phyloP scores from a whole-genome alignment of 35 echinoderm and acorn worm genomes.

The Ophioderma brevispina region DNA sequence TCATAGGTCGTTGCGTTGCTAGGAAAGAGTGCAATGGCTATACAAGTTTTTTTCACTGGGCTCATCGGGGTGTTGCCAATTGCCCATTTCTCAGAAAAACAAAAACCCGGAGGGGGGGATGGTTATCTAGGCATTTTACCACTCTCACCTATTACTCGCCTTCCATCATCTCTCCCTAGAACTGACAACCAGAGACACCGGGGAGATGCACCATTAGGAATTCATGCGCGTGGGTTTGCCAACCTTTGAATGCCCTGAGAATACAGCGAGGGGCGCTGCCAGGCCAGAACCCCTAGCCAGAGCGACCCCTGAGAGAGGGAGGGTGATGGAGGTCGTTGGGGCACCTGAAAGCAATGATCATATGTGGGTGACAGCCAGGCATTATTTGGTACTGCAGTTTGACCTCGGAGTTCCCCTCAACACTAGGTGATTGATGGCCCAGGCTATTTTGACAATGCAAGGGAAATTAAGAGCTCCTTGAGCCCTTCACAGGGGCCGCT shows the following conservation, averaged over 20 bases:
- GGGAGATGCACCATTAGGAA: neutral
- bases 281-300: neutral
- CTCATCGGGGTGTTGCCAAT: neutral
- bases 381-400: neutral
- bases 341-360: neutral
- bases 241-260: neutral
- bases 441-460: neutral
- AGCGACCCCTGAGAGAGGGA: constrained; percentile 2
- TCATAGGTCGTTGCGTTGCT: too few species aligned
- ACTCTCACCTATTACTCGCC: neutral
- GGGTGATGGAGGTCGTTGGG: neutral
- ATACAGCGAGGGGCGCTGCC: neutral
- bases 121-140: neutral
- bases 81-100: neutral
- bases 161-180: neutral
- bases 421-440: neutral
- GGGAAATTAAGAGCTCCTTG: too few species aligned
- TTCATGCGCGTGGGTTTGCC: constrained; percentile 3
- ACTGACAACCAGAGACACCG: neutral
- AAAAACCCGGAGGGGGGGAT: neutral
- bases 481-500: too few species aligned
- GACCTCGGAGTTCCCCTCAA: neutral
- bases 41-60: neutral
- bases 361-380: neutral
- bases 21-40: too few species aligned